A percentile compares a stretch with the other conserved stretches of the same genome.
Evolutionary conservation across 2,113 vertebrate genomes (phyloP).

Genomic region (Pelecanus crispus): DNA sequence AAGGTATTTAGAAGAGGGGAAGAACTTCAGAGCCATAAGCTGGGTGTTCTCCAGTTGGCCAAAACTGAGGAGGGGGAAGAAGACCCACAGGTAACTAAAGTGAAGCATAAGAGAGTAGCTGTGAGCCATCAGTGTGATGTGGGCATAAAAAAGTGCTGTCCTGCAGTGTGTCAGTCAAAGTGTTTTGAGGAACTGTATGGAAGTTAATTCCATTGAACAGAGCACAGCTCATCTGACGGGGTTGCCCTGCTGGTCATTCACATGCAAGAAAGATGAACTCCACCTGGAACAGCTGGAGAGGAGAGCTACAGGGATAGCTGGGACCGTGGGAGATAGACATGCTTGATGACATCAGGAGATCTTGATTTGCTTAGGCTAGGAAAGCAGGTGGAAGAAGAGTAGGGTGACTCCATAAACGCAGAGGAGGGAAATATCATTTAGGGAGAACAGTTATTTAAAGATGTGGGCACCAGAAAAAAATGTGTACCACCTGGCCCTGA

Average conservation of each 20-base stretch:
- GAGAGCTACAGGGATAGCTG: not conserved
- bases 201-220: not conserved
- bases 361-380: not conserved
- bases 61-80: not conserved
- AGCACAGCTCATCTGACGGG: not conserved
- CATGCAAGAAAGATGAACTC: not conserved
- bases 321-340: not conserved
- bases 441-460: not conserved
- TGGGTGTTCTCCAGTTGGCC: not conserved
- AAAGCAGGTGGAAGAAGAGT: not conserved
- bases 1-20: not conserved
- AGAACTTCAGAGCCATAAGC: not conserved
- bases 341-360: not conserved
- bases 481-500: not conserved
- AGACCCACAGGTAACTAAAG: not conserved
- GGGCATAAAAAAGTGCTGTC: not conserved
- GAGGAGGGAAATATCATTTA: not conserved
- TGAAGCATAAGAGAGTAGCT: not conserved
- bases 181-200: not conserved
- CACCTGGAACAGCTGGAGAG: not conserved
- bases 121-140: not conserved
- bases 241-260: not conserved
- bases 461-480: not conserved
- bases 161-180: not conserved
- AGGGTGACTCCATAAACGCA: not conserved